Percentiles rank a stretch among this genome's conserved stretches.
Evolutionary conservation across 2,888 invertebrate species (phyloP).

Genomic region (Tenthredo scrophulariae): DNA sequence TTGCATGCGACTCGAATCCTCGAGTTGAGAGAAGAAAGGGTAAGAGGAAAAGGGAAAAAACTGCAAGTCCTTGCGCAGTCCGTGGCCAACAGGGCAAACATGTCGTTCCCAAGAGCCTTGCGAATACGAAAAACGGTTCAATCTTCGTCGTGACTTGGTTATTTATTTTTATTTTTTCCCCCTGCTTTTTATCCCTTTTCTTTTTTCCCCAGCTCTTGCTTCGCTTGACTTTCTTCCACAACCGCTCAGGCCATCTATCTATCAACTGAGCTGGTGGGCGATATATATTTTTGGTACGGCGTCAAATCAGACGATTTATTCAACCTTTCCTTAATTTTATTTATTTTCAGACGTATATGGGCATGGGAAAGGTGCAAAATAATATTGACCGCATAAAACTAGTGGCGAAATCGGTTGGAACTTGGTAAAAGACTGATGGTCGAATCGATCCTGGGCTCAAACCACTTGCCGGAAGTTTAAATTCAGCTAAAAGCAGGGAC

Average conservation of each 20-base stretch:
- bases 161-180: conserved; percentile 18
- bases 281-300: background rate
- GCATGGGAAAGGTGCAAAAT: background rate
- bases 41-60: background rate
- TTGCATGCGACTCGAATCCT: conserved; percentile 47
- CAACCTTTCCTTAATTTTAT: background rate
- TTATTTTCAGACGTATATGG: background rate
- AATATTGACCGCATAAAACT: background rate
- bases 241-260: conserved; percentile 7
- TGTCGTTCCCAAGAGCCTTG: conserved; percentile 36
- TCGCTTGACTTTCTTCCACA: background rate
- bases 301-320: background rate
- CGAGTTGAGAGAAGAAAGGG: conserved; percentile 9
- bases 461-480: background rate
- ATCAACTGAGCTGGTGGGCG: background rate
- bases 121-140: conserved; percentile 47
- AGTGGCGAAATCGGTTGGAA: background rate
- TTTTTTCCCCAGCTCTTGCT: background rate
- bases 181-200: background rate
- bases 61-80: conserved; percentile 29
- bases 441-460: background rate
- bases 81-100: background rate
- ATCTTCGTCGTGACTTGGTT: conserved; percentile 50
- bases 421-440: background rate
- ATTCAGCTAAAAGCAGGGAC: background rate